Evolutionary conservation across 1,140 invertebrate species (phyloP).

Genomic region (Ceratina calcarata): DNA sequence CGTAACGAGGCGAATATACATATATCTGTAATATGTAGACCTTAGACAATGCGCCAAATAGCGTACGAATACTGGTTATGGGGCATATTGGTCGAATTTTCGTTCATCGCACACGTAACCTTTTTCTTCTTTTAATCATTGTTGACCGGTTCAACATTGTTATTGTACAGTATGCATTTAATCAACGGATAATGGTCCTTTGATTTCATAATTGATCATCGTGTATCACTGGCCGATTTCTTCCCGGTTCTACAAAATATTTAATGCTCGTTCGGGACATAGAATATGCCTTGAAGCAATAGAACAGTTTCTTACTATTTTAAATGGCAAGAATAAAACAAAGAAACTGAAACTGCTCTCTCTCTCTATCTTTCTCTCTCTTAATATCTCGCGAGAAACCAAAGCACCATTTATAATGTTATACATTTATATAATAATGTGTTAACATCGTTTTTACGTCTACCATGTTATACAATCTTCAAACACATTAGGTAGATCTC

Average conservation of each 20-base stretch:
- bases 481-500: constrained; percentile 69
- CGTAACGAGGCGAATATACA: constrained; percentile 57
- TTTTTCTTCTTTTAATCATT: not conserved
- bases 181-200: constrained; percentile 44
- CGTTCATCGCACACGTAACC: constrained; percentile 41
- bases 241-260: too few species aligned
- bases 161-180: constrained; percentile 52
- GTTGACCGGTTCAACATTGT: constrained; percentile 24
- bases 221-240: not conserved
- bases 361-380: not conserved
- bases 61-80: constrained; percentile 51
- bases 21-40: constrained; percentile 20
- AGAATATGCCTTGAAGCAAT: too few species aligned
- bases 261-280: too few species aligned
- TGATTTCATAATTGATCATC: constrained; percentile 45
- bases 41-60: constrained; percentile 1
- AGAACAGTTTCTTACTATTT: not conserved
- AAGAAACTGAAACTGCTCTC: not conserved
- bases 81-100: constrained; percentile 77
- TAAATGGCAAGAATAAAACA: not conserved
- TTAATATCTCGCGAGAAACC: constrained; percentile 24
- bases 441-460: constrained; percentile 43
- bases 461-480: constrained; percentile 58
- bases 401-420: constrained; percentile 50
- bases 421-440: constrained; percentile 22